Conservation (phyloP, 2,797 vertebrate species). For the Chloroceryle inda region DNA sequence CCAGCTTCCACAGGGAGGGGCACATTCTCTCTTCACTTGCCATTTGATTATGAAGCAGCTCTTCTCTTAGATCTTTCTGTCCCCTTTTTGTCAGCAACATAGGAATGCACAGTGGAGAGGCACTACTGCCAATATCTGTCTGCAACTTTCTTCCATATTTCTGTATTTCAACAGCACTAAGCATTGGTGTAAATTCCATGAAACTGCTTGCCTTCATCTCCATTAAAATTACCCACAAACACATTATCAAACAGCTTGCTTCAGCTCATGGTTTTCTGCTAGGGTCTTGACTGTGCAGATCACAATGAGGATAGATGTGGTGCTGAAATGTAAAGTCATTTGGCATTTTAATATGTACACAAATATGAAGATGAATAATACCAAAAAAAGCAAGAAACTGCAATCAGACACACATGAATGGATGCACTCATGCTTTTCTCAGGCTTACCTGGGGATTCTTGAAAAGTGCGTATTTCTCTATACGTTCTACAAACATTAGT, state of each 20-base stretch:
- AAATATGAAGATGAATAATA: not conserved
- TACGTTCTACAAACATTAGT: constrained; percentile 95
- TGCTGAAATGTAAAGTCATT: not conserved
- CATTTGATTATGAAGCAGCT: not conserved
- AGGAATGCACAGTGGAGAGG: not conserved
- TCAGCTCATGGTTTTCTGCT: not conserved
- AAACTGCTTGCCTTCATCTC: not conserved
- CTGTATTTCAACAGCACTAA: not conserved
- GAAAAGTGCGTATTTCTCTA: constrained; percentile 96
- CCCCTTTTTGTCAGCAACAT: not conserved
- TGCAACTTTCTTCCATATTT: not conserved
- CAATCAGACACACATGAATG: not conserved
- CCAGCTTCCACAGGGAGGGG: not conserved
- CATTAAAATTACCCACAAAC: not conserved
- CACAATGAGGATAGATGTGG: not conserved
- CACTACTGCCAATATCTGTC: not conserved
- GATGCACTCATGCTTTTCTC: fast-evolving
- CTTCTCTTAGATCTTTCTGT: not conserved
- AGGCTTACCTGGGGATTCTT: constrained; percentile 95
- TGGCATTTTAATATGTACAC: not conserved
- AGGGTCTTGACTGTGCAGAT: not conserved
- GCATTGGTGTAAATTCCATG: not conserved
- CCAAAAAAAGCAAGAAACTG: not conserved
- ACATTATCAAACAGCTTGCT: not conserved
- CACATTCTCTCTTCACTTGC: not conserved